phyloP scores from a whole-genome alignment of 2,797 vertebrate species.

The Erpetoichthys calabaricus region DNA sequence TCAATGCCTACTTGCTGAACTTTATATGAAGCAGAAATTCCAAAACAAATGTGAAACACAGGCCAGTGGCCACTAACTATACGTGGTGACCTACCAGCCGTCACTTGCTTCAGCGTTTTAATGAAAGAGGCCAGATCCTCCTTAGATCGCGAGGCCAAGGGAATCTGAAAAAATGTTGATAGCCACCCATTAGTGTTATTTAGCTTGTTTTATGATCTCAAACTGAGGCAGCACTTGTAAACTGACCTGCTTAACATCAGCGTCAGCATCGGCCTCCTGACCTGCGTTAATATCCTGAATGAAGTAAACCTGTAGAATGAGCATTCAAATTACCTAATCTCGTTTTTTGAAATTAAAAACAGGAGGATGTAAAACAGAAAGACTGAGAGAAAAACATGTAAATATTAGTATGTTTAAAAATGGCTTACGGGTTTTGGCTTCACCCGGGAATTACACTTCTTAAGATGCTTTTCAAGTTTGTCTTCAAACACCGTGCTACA shows the following conservation, averaged over 20 bases:
- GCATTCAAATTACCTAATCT: no score
- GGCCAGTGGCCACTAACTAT: no score
- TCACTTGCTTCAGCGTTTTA: slow-evolving; percentile 56
- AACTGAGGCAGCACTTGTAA: neutral
- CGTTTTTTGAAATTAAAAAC: no score
- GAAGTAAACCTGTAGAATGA: slow-evolving; percentile 64
- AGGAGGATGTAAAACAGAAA: no score
- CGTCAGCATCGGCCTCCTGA: slow-evolving; percentile 37
- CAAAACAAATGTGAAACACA: no score
- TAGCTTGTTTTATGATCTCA: slow-evolving; percentile 9
- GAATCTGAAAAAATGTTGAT: slow-evolving; percentile 38
- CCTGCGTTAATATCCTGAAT: slow-evolving; percentile 77
- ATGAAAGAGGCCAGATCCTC: slow-evolving; percentile 59
- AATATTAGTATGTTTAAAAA: no score
- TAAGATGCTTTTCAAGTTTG: slow-evolving; percentile 77
- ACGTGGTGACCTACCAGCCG: slow-evolving; percentile 47
- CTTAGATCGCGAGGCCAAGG: slow-evolving; percentile 54
- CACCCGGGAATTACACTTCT: slow-evolving; percentile 85
- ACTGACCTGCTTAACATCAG: slow-evolving; percentile 41
- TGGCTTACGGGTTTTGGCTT: slow-evolving; percentile 76
- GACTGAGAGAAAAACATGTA: no score
- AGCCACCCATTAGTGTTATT: slow-evolving; percentile 7
- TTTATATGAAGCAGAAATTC: no score
- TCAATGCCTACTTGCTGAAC: no score
- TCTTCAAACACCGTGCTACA: slow-evolving; percentile 80